Evolutionary conservation across 2,113 vertebrate species (phyloP).

Genomic region (Muntiacus reevesi): DNA sequence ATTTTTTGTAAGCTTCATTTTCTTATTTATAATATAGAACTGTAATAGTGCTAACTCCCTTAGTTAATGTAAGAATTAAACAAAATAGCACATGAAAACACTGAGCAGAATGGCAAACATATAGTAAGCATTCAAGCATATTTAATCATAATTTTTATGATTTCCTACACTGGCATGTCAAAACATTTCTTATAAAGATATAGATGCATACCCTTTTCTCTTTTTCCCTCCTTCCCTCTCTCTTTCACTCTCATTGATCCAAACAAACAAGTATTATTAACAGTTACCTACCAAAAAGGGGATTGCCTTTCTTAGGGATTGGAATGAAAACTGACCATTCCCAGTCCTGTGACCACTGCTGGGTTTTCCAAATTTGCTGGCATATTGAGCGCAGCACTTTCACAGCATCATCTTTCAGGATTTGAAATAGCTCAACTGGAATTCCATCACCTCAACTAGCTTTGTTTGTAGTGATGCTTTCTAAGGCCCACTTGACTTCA

Average conservation of each 20-base stretch:
- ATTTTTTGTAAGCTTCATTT: neutral
- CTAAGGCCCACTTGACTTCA: no score
- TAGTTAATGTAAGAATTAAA: neutral
- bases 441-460: no score
- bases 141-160: neutral
- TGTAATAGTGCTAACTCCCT: neutral
- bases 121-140: neutral
- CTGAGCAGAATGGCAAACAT: neutral
- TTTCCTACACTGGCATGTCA: neutral
- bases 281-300: neutral
- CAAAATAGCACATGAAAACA: neutral
- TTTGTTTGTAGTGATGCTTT: no score
- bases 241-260: neutral
- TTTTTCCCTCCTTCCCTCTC: neutral
- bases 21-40: neutral
- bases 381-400: no score
- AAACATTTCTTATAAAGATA: neutral
- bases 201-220: neutral
- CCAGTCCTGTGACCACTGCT: no score
- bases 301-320: no score
- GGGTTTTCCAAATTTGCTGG: no score
- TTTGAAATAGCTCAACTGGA: no score
- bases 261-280: neutral
- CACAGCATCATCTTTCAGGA: no score
- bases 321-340: no score